Percentiles rank a stretch among this genome's conserved stretches.
Conservation (phyloP, 2,888 invertebrate species). For the Neoaliturus tenellus region DNA sequence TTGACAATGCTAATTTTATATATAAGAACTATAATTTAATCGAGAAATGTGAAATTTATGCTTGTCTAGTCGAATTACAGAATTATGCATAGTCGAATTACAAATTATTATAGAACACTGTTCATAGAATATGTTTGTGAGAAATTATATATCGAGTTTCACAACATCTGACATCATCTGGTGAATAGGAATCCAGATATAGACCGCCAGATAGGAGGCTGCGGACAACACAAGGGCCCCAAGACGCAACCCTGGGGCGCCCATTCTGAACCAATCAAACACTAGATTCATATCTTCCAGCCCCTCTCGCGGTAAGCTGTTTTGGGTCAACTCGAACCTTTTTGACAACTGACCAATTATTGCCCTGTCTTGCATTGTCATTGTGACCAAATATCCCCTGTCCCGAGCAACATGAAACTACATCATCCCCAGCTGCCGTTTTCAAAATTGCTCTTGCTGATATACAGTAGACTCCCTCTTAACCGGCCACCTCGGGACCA, state of each 20-base stretch:
- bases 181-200: neutral
- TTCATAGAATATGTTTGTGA: too few species aligned
- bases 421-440: conserved; percentile 24
- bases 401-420: neutral
- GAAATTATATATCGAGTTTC: too few species aligned
- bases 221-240: conserved; percentile 23
- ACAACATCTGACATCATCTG: neutral
- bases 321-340: conserved; percentile 43
- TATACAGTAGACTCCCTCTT: too few species aligned
- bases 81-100: too few species aligned
- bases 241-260: conserved; percentile 36
- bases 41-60: too few species aligned
- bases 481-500: too few species aligned
- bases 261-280: conserved; percentile 44
- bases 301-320: conserved; percentile 22
- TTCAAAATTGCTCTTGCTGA: conserved; percentile 36
- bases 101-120: too few species aligned
- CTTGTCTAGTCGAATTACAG: too few species aligned
- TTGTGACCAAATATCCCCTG: conserved; percentile 48
- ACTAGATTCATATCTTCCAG: conserved; percentile 45
- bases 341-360: conserved; percentile 51
- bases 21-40: too few species aligned
- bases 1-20: too few species aligned
- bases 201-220: neutral
- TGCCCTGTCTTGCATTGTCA: conserved; percentile 37